Percentiles rank a stretch among this genome's conserved stretches.
These are phyloP conservation scores for Herpailurus yagouaroundi DNA, from an alignment of 2,113 vertebrate genomes.

Conservation along the genomic window DNA sequence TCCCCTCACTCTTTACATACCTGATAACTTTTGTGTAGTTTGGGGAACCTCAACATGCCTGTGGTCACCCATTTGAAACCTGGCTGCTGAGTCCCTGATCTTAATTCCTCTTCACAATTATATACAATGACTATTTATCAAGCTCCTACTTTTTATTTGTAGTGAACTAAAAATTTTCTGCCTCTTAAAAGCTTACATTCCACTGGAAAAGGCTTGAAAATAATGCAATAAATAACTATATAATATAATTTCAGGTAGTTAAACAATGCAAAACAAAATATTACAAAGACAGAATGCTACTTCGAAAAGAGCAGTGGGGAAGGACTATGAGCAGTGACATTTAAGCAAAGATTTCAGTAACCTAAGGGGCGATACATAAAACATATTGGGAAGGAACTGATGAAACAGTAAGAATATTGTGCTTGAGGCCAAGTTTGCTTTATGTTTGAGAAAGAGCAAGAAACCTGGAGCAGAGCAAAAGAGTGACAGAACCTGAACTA, in stretches of 20 bases:
- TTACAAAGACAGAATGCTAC: not conserved
- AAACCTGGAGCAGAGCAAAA: not conserved
- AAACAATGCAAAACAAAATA: not conserved
- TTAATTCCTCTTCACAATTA: not conserved
- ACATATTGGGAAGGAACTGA: not conserved
- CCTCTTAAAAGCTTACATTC: not conserved
- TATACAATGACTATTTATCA: not conserved
- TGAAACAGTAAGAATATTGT: not conserved
- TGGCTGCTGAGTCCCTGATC: not conserved
- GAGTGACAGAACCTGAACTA: not conserved
- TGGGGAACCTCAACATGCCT: not conserved
- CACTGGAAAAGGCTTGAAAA: not conserved
- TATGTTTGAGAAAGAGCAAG: not conserved
- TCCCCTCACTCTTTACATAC: not conserved
- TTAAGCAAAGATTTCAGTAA: not conserved
- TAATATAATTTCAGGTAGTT: not conserved
- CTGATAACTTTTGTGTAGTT: not conserved
- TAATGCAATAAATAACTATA: not conserved
- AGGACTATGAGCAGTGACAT: not conserved
- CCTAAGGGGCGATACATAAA: not conserved
- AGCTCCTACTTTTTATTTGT: not conserved
- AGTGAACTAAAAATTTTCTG: not conserved
- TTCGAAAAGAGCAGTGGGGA: not conserved
- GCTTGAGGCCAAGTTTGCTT: not conserved
- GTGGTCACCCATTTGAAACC: not conserved